A percentile compares a stretch with the other conserved stretches of the same genome.
Conservation (phyloP, 2,888 invertebrate genomes). For the Octonoba sinensis region DNA sequence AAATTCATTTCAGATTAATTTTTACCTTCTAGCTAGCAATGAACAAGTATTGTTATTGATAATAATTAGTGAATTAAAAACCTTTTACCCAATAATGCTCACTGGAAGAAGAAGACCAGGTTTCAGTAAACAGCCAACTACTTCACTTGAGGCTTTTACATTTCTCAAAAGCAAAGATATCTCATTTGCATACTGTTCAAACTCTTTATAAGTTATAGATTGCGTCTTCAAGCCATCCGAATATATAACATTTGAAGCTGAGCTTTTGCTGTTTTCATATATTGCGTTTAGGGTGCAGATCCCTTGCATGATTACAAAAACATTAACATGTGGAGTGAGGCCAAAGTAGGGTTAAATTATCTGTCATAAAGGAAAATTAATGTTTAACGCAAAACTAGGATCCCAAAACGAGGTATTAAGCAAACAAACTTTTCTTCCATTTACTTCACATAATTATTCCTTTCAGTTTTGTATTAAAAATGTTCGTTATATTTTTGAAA, state of each 20-base stretch:
- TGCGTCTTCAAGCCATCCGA: slow-evolving; percentile 21
- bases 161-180: not conserved
- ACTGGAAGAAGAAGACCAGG: slow-evolving; percentile 22
- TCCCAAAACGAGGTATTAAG: no score
- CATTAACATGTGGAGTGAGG: no score
- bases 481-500: no score
- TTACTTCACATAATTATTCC: no score
- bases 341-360: no score
- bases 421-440: no score
- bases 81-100: slow-evolving; percentile 34
- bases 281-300: slow-evolving; percentile 14
- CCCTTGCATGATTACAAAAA: not conserved
- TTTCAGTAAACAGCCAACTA: slow-evolving; percentile 21
- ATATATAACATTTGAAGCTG: slow-evolving; percentile 13
- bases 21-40: not conserved
- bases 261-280: not conserved
- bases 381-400: no score
- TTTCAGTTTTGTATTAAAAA: no score
- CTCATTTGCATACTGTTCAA: not conserved
- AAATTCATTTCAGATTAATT: not conserved
- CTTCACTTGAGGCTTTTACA: not conserved
- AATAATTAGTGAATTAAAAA: no score
- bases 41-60: not conserved
- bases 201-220: slow-evolving; percentile 1
- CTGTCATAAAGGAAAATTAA: no score